phyloP scores from a whole-genome alignment of 2,888 invertebrate genomes.

The Deroplatys truncata region DNA sequence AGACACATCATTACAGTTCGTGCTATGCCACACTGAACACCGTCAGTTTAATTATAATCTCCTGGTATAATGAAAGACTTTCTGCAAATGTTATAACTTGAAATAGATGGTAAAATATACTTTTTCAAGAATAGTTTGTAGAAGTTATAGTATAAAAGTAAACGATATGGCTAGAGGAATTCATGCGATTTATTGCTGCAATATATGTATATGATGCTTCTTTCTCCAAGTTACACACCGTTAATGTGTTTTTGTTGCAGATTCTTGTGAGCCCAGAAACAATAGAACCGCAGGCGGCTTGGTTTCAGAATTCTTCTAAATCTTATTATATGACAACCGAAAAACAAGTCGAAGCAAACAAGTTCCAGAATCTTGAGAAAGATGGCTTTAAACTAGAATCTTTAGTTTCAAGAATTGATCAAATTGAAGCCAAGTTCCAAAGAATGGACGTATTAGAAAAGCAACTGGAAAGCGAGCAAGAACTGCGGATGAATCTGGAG shows the following conservation, averaged over 20 bases:
- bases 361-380: neutral
- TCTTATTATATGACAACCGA: neutral
- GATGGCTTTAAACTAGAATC: neutral
- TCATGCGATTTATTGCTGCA: too few relatives aligned
- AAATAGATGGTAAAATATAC: too few relatives aligned
- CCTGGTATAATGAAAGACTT: too few relatives aligned
- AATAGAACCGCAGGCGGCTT: neutral
- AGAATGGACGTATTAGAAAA: neutral
- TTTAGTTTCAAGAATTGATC: neutral
- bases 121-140: too few relatives aligned
- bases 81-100: too few relatives aligned
- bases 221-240: too few relatives aligned
- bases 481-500: neutral
- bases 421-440: neutral
- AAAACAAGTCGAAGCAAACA: neutral
- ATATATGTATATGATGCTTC: too few relatives aligned
- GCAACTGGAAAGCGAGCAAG: neutral
- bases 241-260: neutral
- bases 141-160: too few relatives aligned
- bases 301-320: neutral
- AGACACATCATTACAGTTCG: too few relatives aligned
- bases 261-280: neutral
- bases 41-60: too few relatives aligned
- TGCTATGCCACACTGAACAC: too few relatives aligned
- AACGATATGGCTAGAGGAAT: too few relatives aligned